Conservation (phyloP, 2,113 vertebrate species). For the Tenrec ecaudatus region DNA sequence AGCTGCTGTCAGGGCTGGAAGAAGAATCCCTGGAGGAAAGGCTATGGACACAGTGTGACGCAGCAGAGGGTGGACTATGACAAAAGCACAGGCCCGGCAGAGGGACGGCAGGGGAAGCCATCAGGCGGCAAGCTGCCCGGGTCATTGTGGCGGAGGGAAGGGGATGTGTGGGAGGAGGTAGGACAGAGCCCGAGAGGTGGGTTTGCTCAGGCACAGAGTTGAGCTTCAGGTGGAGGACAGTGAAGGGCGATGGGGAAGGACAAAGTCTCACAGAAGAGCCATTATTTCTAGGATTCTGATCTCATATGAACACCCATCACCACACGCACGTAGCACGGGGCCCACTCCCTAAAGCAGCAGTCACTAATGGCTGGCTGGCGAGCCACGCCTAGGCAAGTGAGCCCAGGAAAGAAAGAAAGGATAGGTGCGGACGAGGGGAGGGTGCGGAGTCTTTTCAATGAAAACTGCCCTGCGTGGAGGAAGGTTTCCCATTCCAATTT, state of each 20-base stretch:
- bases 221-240: not conserved
- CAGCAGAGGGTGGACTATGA: rapidly evolving
- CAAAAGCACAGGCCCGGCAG: rapidly evolving
- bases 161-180: rapidly evolving
- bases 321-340: not conserved
- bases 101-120: rapidly evolving
- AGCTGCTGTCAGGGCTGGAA: not conserved
- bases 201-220: not conserved
- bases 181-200: not conserved
- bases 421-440: rapidly evolving
- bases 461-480: not conserved
- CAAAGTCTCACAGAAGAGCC: not conserved
- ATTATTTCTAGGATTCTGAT: not conserved
- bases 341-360: not conserved
- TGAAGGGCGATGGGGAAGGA: not conserved
- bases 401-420: not conserved
- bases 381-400: rapidly evolving
- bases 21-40: not conserved
- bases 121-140: not conserved
- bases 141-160: not conserved
- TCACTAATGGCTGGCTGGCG: not conserved
- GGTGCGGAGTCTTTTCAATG: not conserved
- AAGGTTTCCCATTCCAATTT: not conserved
- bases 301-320: not conserved
- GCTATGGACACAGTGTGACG: rapidly evolving